Conservation (phyloP, 2,888 invertebrate genomes). For the Ornithoptera alexandrae region DNA sequence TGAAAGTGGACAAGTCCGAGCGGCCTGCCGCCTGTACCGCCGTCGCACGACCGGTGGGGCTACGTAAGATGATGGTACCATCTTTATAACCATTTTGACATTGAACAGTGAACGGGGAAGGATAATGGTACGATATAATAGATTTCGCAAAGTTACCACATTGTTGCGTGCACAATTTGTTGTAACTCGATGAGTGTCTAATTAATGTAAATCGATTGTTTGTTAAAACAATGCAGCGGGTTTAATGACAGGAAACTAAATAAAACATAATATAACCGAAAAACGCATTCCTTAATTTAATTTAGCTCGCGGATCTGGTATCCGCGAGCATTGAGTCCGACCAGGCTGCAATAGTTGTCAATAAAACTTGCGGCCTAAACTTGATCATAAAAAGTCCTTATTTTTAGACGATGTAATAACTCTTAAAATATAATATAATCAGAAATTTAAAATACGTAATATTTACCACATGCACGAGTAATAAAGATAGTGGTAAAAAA, state of each 20-base stretch:
- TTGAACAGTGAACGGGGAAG: conserved; percentile 17
- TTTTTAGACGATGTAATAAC: too few species aligned
- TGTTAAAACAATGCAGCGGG: background rate
- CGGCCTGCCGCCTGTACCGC: background rate
- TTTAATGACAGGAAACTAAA: background rate
- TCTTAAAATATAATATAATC: too few species aligned
- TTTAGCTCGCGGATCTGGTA: too few species aligned
- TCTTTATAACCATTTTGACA: conserved; percentile 6
- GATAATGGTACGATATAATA: background rate
- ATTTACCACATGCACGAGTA: too few species aligned
- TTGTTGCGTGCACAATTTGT: background rate
- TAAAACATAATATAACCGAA: too few species aligned
- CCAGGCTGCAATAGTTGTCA: too few species aligned
- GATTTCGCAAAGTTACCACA: conserved; percentile 12
- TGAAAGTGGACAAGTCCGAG: conserved; percentile 20
- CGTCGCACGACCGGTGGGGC: conserved; percentile 10
- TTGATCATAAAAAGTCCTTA: too few species aligned
- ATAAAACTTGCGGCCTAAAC: too few species aligned
- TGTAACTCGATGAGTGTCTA: background rate
- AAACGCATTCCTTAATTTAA: too few species aligned
- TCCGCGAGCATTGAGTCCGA: too few species aligned
- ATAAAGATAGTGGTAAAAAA: too few species aligned
- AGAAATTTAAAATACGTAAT: too few species aligned
- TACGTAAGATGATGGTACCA: background rate
- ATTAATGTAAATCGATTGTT: background rate